Conservation (phyloP, 2,888 invertebrate genomes). For the Zygaena filipendulae region DNA sequence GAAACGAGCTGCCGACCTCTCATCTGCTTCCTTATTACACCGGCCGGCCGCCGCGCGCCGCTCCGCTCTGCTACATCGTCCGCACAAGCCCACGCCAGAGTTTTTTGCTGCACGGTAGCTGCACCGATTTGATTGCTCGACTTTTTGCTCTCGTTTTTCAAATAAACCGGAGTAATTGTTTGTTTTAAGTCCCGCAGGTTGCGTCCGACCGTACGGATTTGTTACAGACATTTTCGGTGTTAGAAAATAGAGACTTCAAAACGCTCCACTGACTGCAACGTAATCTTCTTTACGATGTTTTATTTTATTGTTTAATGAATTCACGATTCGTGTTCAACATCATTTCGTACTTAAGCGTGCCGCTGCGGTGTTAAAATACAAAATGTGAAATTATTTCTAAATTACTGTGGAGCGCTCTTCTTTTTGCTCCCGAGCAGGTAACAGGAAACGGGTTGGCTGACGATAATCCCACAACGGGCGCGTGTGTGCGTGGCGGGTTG, state of each 20-base stretch:
- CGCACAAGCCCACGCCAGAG: slow-evolving; percentile 35
- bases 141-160: slow-evolving; percentile 58
- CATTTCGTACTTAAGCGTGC: slow-evolving; percentile 3
- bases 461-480: slow-evolving; percentile 47
- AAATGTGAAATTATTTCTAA: slow-evolving; percentile 59
- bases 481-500: slow-evolving; percentile 38
- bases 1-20: no score
- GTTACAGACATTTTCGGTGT: slow-evolving; percentile 51
- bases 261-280: slow-evolving; percentile 36
- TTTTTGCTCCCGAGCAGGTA: slow-evolving; percentile 61
- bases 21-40: slow-evolving; percentile 42
- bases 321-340: slow-evolving; percentile 19
- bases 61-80: slow-evolving; percentile 34
- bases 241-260: slow-evolving; percentile 57
- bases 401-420: slow-evolving; percentile 43
- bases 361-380: slow-evolving; percentile 26
- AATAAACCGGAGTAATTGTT: slow-evolving; percentile 67
- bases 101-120: slow-evolving; percentile 60
- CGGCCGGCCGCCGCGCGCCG: slow-evolving; percentile 23
- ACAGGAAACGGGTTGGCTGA: slow-evolving; percentile 64
- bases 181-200: slow-evolving; percentile 62
- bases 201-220: slow-evolving; percentile 54
- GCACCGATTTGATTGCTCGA: slow-evolving; percentile 60
- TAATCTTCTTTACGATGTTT: slow-evolving; percentile 13
- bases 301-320: slow-evolving; percentile 12